Evolutionary conservation across 2,113 vertebrate species (phyloP).

Genomic region (Aix galericulata): DNA sequence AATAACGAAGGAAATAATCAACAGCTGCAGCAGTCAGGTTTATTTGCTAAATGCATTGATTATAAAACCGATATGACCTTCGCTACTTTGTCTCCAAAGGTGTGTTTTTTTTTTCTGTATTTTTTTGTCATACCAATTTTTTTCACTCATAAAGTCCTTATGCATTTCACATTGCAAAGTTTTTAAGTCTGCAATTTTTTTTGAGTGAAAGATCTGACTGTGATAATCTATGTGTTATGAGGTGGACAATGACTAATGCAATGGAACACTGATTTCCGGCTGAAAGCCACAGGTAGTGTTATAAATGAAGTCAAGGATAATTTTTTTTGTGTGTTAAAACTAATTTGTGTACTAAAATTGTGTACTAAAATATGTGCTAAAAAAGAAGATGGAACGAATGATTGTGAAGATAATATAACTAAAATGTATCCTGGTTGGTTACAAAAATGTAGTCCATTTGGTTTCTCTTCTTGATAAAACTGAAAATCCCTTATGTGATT

Average conservation of each 20-base stretch:
- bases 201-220: too few species aligned
- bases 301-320: background rate
- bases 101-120: background rate
- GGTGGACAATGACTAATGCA: background rate
- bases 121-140: background rate
- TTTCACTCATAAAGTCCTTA: background rate
- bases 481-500: background rate
- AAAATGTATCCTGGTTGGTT: background rate
- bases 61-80: background rate
- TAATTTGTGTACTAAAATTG: background rate
- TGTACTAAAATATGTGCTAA: background rate
- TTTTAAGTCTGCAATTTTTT: background rate
- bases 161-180: background rate
- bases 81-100: background rate
- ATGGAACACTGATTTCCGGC: rapidly evolving
- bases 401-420: background rate
- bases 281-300: background rate
- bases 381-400: background rate
- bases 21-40: background rate
- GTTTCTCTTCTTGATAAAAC: background rate
- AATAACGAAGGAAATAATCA: background rate
- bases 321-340: background rate
- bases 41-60: background rate
- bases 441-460: background rate
- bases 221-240: background rate